Conservation (phyloP, 2,113 vertebrate genomes). For the Sebastes schlegelii region DNA sequence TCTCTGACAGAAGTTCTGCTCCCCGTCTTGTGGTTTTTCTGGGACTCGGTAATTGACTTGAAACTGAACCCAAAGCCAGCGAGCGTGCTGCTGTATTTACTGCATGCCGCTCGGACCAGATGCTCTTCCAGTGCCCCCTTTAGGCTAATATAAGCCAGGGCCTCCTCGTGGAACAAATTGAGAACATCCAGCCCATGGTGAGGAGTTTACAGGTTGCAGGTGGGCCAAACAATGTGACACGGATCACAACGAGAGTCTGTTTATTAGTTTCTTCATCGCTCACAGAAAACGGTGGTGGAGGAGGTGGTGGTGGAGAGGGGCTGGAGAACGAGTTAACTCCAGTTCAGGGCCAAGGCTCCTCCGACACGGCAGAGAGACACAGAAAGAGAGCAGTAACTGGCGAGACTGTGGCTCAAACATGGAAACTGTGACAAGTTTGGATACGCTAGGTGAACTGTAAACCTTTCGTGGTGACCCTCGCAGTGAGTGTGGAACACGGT, state of each 20-base stretch:
- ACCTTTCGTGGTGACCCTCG: slow-evolving; percentile 60
- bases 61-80: slow-evolving; percentile 19
- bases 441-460: slow-evolving; percentile 49
- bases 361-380: neutral
- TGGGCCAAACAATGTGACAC: slow-evolving; percentile 66
- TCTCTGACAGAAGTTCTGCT: slow-evolving; percentile 48
- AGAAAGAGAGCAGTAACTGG: neutral
- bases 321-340: neutral
- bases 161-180: slow-evolving; percentile 52
- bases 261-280: slow-evolving; percentile 62
- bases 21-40: slow-evolving; percentile 44
- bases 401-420: slow-evolving; percentile 30
- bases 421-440: slow-evolving; percentile 67
- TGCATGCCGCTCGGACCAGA: slow-evolving; percentile 21
- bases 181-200: slow-evolving; percentile 55
- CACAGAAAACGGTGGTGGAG: slow-evolving; percentile 22
- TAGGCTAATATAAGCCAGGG: slow-evolving; percentile 38
- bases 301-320: slow-evolving; percentile 1
- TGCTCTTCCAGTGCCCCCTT: slow-evolving; percentile 71
- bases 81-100: slow-evolving; percentile 31
- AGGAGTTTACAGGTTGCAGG: slow-evolving; percentile 70
- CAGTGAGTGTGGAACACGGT: slow-evolving; percentile 13
- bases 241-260: slow-evolving; percentile 58
- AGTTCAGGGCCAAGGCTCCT: slow-evolving; percentile 11
- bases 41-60: slow-evolving; percentile 35